These are phyloP conservation scores for Platalea minor DNA, from an alignment of 2,797 vertebrate genomes.

Conservation along the genomic window DNA sequence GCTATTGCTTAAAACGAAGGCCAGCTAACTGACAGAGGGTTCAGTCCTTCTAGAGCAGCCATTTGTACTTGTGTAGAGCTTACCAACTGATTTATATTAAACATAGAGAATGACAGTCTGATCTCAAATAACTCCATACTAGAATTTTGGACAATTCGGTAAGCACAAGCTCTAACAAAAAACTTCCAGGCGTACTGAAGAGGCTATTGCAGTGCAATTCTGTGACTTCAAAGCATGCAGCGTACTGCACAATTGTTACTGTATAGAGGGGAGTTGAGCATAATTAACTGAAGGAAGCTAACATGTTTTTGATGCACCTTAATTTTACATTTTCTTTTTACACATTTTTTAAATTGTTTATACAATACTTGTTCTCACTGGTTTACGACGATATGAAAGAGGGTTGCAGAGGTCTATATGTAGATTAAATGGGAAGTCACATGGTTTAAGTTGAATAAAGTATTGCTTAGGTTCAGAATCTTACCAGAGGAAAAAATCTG, in stretches of 20 bases:
- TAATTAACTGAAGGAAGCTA: not conserved
- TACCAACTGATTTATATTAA: not conserved
- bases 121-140: not conserved
- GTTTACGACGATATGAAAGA: rapidly evolving
- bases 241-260: rapidly evolving
- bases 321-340: not conserved
- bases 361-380: not conserved
- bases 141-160: not conserved
- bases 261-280: not conserved
- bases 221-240: not conserved
- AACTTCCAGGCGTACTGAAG: not conserved
- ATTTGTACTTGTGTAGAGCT: not conserved
- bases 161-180: not conserved
- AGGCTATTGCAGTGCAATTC: not conserved
- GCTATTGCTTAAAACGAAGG: not conserved
- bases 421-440: not conserved
- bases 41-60: rapidly evolving
- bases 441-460: not conserved
- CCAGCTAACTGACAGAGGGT: not conserved
- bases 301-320: not conserved
- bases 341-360: rapidly evolving
- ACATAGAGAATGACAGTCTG: not conserved
- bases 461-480: not conserved
- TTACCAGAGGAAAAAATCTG: not conserved
- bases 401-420: not conserved